Base-by-base conservation (phyloP, 2,888 invertebrate species). In the Yponomeuta malinellus region DNA sequence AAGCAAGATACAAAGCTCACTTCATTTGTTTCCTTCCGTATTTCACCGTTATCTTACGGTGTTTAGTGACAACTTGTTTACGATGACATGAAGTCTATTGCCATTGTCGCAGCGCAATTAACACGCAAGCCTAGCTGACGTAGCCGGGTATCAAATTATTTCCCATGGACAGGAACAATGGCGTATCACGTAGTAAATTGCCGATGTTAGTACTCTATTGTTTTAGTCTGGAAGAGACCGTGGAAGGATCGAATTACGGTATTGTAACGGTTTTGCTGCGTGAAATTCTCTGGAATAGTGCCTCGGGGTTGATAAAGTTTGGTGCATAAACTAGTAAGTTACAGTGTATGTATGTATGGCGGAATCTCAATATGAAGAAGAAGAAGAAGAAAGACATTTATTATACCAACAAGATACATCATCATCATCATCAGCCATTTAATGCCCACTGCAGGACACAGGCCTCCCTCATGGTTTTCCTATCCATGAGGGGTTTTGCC, bases 131-230 rank as follows among this genome's bases (percentile, higher is more conserved):
- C 15, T 59, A 15, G 52, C 52, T 59, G 52, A 59, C 52, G 15
- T 59, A 15, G 52, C 52, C 52, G 52, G 43, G 43, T 59, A 59
- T 59, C 52, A 59, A 59, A 59, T 59, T 59, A 59, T 15, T 59
- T 59, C 52, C 52, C 52, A 59, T 15, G 12, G 52, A 15, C 15
- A 15, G 12, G 12, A 59, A 59, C 52, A 59, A 59, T 59, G 5
- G 52, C 52, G 52, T 15, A 59, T 12, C 52, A 59, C 12, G 15
- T 5, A 15, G 15, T 59, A 59, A 59, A 59, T 15, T 59, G 52
- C 52, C 52, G 52, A 59, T 59, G 52, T 59, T 59, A 59, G 52
- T 59, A 59, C 52, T 59, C 52, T 59, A 59, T 59, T 59, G 52
- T 59, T 59, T 15, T 59, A 59, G 52, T 59, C 12, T 59, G 15